Conservation (phyloP, 2,797 vertebrate species). For the Eulemur mongoz region DNA sequence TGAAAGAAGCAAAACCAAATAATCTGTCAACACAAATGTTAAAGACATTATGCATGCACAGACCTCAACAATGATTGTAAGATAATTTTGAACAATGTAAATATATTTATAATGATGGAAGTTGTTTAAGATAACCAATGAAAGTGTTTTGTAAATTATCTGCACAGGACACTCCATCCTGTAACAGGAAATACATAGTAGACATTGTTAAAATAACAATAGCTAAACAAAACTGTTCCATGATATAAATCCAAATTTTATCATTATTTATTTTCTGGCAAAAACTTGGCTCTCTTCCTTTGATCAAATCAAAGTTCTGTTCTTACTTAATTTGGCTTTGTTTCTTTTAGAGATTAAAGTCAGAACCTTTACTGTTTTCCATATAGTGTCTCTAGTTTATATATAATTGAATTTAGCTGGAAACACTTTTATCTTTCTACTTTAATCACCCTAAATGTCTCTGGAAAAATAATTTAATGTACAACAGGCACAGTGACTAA, state of each 20-base stretch:
- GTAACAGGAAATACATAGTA: not conserved
- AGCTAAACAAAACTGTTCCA: not conserved
- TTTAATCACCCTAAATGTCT: conserved; percentile 51
- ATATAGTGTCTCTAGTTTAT: conserved; percentile 30
- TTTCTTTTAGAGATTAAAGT: conserved; percentile 55
- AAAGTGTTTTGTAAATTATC: conserved; percentile 12
- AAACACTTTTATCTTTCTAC: conserved; percentile 68
- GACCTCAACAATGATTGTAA: not conserved
- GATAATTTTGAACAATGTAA: not conserved
- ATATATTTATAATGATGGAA: not conserved
- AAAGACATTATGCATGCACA: not conserved
- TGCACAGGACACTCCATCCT: not conserved
- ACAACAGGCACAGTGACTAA: conserved; percentile 49
- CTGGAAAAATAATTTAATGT: conserved; percentile 53
- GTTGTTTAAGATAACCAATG: not conserved
- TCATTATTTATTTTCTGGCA: conserved; percentile 15
- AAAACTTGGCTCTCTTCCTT: conserved; percentile 25
- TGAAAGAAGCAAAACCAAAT: conserved; percentile 17
- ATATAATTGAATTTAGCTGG: conserved; percentile 67
- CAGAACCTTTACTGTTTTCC: conserved; percentile 42
- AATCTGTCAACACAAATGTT: not conserved
- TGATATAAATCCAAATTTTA: not conserved
- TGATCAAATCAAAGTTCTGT: conserved; percentile 50
- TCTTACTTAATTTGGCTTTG: conserved; percentile 42
- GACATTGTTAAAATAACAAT: conserved; percentile 8